These are phyloP conservation scores for Agrochola circellaris DNA, from an alignment of 2,888 invertebrate species.

Conservation along the genomic window DNA sequence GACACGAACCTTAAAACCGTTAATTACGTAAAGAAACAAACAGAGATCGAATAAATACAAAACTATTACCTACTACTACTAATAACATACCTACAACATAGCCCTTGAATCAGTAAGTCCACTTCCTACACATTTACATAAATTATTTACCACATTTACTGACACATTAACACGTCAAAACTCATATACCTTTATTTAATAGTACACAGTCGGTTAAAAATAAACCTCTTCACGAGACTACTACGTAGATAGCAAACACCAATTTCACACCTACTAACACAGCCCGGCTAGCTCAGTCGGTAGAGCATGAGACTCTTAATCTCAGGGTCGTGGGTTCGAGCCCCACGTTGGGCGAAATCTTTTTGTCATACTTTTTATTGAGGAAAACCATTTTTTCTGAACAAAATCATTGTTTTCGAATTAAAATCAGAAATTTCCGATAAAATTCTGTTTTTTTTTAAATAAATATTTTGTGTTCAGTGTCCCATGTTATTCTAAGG, in stretches of 20 bases:
- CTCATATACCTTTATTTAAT: conserved; percentile 2
- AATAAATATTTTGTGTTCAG: conserved; percentile 9
- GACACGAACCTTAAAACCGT: no score
- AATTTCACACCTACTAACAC: accelerated
- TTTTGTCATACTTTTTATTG: conserved; percentile 65
- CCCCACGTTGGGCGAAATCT: conserved; percentile 90
- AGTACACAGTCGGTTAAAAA: conserved; percentile 14
- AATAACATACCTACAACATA: neutral
- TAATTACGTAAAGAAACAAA: neutral
- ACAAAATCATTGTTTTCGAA: neutral
- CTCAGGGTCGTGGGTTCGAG: conserved; percentile 92
- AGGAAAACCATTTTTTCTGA: accelerated
- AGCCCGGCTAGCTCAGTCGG: conserved; percentile 90
- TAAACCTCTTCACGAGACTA: neutral
- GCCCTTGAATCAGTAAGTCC: neutral
- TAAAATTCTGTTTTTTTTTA: neutral
- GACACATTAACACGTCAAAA: conserved; percentile 18
- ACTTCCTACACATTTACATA: conserved; percentile 16
- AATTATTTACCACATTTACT: conserved; percentile 9
- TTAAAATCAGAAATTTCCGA: no score
- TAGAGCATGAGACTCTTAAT: conserved; percentile 91
- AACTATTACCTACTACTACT: neutral
- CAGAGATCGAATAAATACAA: neutral
- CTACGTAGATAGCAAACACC: accelerated
- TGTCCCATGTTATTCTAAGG: conserved; percentile 37